A percentile compares a stretch with the other conserved stretches of the same genome.
Conservation (phyloP, 2,113 vertebrate species). For the Embiotoca jacksoni region DNA sequence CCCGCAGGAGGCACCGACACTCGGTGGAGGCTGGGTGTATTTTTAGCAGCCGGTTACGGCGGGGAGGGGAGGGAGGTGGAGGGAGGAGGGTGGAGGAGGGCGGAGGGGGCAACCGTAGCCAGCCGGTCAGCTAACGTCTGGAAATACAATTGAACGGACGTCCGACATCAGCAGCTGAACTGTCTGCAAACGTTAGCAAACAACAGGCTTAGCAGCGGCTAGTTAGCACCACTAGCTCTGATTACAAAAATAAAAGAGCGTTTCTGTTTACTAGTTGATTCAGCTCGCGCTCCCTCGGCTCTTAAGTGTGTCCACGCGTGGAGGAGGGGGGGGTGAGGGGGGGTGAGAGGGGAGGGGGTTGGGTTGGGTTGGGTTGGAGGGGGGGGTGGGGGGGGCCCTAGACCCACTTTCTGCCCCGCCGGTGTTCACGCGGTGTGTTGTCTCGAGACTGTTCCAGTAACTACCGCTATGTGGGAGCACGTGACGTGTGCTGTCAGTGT, state of each 20-base stretch:
- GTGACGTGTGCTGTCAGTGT: constrained; percentile 73
- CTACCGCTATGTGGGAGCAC: constrained; percentile 47
- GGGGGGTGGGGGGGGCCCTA: too few species aligned
- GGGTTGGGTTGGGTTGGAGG: too few species aligned
- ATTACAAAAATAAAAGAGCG: too few species aligned
- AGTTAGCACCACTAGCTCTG: constrained; percentile 2
- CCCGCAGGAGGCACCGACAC: constrained; percentile 57
- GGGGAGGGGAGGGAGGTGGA: too few species aligned
- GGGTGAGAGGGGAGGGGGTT: too few species aligned
- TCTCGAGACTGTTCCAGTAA: constrained; percentile 25
- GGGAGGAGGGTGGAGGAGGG: too few species aligned
- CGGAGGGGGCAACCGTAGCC: too few species aligned
- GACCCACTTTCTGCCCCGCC: too few species aligned
- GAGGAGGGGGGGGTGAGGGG: too few species aligned
- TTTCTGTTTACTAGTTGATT: too few species aligned
- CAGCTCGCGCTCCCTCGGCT: fast-evolving
- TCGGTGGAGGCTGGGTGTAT: constrained; percentile 65
- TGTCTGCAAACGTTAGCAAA: constrained; percentile 61
- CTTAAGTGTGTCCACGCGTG: too few species aligned
- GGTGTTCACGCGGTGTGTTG: background rate
- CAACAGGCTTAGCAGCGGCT: constrained; percentile 59
- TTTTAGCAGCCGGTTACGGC: constrained; percentile 74
- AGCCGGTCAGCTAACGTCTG: constrained; percentile 1
- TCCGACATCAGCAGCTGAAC: constrained; percentile 1
- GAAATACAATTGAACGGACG: constrained; percentile 5